Evolutionary conservation across 2,888 invertebrate species (phyloP).

Genomic region (Mimachlamys varia): DNA sequence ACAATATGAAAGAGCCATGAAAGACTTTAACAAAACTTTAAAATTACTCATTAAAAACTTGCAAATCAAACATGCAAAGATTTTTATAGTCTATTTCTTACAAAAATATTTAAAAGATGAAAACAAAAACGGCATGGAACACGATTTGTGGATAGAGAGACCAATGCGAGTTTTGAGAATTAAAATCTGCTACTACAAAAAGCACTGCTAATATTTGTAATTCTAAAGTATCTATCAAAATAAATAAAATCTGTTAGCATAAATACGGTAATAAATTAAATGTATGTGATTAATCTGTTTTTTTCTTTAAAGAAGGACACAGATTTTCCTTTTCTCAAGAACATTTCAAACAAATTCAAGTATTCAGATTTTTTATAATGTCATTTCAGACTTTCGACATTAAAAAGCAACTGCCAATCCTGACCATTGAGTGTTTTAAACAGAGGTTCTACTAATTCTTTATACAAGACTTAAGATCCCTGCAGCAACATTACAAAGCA

Average conservation of each 20-base stretch:
- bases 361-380: background rate
- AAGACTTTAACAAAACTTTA: no score
- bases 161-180: no score
- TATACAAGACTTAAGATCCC: background rate
- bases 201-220: no score
- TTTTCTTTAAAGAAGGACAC: background rate
- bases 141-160: no score
- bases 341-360: background rate
- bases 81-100: no score
- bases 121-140: no score
- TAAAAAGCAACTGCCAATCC: background rate
- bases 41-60: no score
- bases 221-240: background rate
- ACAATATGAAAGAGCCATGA: no score
- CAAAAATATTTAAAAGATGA: no score
- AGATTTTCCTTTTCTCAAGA: background rate
- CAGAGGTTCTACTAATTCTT: background rate
- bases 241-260: background rate
- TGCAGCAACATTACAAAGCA: constrained; percentile 5
- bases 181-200: background rate
- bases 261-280: background rate
- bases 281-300: background rate
- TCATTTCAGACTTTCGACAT: background rate
- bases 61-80: no score
- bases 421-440: background rate